phyloP scores from a whole-genome alignment of 2,888 invertebrate genomes.

The Tromatobia lineatoria region DNA sequence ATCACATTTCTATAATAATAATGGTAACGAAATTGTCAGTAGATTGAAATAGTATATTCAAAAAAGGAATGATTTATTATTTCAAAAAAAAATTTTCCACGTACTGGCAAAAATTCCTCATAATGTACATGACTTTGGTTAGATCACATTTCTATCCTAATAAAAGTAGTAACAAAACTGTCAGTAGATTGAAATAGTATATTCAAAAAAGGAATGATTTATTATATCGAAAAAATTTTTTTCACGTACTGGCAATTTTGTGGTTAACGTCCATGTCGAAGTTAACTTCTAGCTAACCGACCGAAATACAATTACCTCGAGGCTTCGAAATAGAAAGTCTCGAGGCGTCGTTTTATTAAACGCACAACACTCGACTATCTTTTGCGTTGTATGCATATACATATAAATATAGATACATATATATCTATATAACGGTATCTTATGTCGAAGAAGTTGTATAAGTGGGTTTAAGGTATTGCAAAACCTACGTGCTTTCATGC shows the following conservation, averaged over 20 bases:
- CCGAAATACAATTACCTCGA: slow-evolving; percentile 63
- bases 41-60: too few relatives aligned
- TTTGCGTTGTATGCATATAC: slow-evolving; percentile 31
- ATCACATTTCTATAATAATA: neutral
- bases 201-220: neutral
- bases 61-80: neutral
- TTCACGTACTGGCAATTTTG: neutral
- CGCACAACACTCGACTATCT: slow-evolving; percentile 54
- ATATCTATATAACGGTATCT: slow-evolving; percentile 12
- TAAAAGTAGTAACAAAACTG: neutral
- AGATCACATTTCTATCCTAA: neutral
- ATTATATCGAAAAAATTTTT: neutral
- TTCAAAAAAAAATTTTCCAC: neutral
- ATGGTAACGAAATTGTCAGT: neutral
- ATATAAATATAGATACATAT: slow-evolving; percentile 33
- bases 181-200: too few relatives aligned
- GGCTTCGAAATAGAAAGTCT: slow-evolving; percentile 69
- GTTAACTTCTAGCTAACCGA: slow-evolving; percentile 32
- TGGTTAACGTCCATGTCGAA: slow-evolving; percentile 18
- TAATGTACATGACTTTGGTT: slow-evolving; percentile 8
- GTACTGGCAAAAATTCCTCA: slow-evolving; percentile 22
- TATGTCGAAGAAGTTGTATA: slow-evolving; percentile 61
- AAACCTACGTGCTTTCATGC: slow-evolving; percentile 45
- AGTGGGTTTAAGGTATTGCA: slow-evolving; percentile 62
- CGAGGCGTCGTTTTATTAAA: slow-evolving; percentile 68